Conservation (phyloP, 2,113 vertebrate genomes). For the Leucoraja erinaceus region DNA sequence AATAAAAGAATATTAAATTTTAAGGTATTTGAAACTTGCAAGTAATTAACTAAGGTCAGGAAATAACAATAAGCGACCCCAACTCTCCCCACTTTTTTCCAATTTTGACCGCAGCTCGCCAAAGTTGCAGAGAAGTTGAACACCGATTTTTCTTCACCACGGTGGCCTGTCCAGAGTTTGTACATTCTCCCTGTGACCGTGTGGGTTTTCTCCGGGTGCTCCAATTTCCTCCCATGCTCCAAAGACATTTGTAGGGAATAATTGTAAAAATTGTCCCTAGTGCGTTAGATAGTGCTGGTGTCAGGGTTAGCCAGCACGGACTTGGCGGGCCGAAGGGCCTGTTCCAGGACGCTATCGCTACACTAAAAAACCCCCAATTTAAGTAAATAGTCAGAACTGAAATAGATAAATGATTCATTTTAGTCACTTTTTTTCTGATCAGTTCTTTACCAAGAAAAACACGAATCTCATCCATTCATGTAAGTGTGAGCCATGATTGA, state of each 20-base stretch:
- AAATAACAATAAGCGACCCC: not conserved
- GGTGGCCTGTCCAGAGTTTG: no score
- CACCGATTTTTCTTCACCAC: not conserved
- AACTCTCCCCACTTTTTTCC: not conserved
- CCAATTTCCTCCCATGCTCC: no score
- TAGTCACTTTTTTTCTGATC: not conserved
- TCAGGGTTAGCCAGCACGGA: no score
- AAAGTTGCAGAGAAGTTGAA: not conserved
- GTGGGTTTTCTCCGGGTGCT: no score
- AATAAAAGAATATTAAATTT: constrained; percentile 16
- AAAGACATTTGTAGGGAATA: no score
- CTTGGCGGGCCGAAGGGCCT: no score
- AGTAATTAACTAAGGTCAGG: not conserved
- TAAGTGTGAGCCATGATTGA: not conserved
- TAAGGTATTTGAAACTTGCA: not conserved
- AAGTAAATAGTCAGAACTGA: not conserved
- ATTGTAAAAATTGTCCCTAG: no score
- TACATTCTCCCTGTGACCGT: no score
- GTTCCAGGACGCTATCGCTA: no score
- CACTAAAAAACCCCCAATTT: no score
- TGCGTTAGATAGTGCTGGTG: no score
- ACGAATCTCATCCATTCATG: not conserved
- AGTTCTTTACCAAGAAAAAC: not conserved
- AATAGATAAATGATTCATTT: not conserved
- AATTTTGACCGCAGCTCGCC: not conserved